Base-by-base conservation (phyloP, 2,888 invertebrate genomes). In the Macaria liturata region DNA sequence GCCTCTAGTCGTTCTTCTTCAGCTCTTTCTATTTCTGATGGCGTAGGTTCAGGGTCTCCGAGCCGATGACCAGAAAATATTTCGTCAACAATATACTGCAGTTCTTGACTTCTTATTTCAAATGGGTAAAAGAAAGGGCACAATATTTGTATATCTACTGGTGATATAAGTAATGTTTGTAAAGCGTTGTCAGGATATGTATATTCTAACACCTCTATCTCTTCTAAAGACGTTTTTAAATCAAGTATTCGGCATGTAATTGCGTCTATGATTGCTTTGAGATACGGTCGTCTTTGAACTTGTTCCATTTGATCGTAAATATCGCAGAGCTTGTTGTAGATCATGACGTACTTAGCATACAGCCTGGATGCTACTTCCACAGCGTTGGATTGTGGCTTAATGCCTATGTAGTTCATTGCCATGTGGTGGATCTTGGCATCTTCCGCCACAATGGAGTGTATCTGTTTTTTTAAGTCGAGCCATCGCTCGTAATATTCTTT, bases 171-270 rank as follows among this genome's bases (percentile, higher is more conserved):
- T 76, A 95, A 80, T 81, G 95, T 94, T 52, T 95, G 92, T 50
- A 96, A 77, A 34, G 94, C 93, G 69, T 95, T 95, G 73, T 97
- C 96, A 49, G 95, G 93, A 83, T 95, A 96, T 51, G 95, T 95
- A 70, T 89, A 94, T 74, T 95, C 94, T 5, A 93, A 93, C 4
- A 87, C 83, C 75, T 94, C 93, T 7, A 94, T 83, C 61, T 93
- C 88, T 68, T 93, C 92, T 20, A 95, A 74, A 46, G 92, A 91
- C 39, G 80, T 74, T 72, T 94, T 94, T 31, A 94, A 76, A 72
- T 95, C 95, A 3, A 93, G 80, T 67, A 95, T 83, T 7, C 95
- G 82, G 46, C 92, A 92, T 5, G 93, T 92, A 0, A 94, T 78
- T 0, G 93, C 91, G 61, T 95, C 94, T 48, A 95, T 91, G 30